Evolutionary conservation across 2,113 vertebrate species (phyloP).

Genomic region (Athene noctua): DNA sequence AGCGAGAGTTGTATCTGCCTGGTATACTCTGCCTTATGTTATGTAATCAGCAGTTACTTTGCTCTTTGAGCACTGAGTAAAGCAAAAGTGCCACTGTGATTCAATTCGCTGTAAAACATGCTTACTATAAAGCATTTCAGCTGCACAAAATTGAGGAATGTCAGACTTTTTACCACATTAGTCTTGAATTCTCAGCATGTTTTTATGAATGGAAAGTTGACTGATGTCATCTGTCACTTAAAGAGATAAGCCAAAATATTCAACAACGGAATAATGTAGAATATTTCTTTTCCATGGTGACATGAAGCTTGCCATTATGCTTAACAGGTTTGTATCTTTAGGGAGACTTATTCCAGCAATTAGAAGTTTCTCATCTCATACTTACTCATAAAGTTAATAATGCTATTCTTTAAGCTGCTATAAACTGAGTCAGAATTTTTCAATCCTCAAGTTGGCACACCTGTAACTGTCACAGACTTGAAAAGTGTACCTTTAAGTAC

Average conservation of each 20-base stretch:
- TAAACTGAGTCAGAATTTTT: not conserved
- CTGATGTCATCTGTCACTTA: not conserved
- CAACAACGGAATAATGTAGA: not conserved
- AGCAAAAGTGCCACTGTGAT: not conserved
- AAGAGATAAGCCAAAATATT: not conserved
- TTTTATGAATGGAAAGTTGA: not conserved
- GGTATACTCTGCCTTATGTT: not conserved
- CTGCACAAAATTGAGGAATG: not conserved
- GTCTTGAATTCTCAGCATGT: not conserved
- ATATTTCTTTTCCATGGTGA: not conserved
- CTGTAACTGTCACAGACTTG: not conserved
- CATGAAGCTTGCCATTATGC: not conserved
- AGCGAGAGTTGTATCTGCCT: not conserved
- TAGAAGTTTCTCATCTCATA: not conserved
- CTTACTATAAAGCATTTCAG: not conserved
- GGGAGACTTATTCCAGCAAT: not conserved
- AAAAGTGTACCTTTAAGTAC: not conserved
- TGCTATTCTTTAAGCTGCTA: not conserved
- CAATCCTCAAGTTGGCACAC: not conserved
- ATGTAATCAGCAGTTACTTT: constrained; percentile 13
- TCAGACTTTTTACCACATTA: not conserved
- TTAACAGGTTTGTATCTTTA: not conserved
- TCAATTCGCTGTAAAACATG: not conserved
- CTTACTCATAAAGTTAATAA: not conserved
- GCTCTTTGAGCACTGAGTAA: not conserved